A percentile compares a stretch with the other conserved stretches of the same genome.
Evolutionary conservation across 2,888 invertebrate species (phyloP).

Genomic region (Salpingus planirostris): DNA sequence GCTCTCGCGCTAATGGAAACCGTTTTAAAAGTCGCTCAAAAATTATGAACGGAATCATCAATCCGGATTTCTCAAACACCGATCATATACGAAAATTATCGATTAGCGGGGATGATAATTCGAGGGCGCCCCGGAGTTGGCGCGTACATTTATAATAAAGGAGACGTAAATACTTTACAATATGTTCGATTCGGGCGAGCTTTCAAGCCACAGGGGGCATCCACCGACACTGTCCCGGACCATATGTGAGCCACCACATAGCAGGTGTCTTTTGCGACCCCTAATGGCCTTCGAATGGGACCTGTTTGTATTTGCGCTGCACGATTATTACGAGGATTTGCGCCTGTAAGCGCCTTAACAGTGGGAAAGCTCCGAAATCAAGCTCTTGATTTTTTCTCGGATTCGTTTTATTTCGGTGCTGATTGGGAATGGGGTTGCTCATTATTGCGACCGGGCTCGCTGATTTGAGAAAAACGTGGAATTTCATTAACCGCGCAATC

Average conservation of each 20-base stretch:
- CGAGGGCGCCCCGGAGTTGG: too few species aligned
- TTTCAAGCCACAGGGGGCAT: conserved; percentile 15
- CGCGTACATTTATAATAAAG: too few species aligned
- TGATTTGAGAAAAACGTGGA: conserved; percentile 4
- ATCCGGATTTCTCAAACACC: conserved; percentile 3
- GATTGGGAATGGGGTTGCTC: too few species aligned
- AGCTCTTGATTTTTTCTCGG: too few species aligned
- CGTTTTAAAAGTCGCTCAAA: conserved; percentile 23
- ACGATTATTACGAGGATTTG: too few species aligned
- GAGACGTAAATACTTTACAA: conserved; percentile 33
- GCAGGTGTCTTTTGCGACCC: conserved; percentile 20
- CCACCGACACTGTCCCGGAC: conserved; percentile 26
- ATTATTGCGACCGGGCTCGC: too few species aligned
- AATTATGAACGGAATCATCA: conserved; percentile 12
- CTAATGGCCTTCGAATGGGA: too few species aligned
- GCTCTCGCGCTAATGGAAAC: conserved; percentile 14
- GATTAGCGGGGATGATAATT: too few species aligned
- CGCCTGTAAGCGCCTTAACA: too few species aligned
- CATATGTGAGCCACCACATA: conserved; percentile 30
- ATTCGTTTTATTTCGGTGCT: too few species aligned
- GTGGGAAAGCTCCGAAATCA: too few species aligned
- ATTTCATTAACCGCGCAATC: conserved; percentile 13
- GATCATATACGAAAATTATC: not conserved
- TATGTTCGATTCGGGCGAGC: conserved; percentile 25
- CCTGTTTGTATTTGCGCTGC: too few species aligned